These are phyloP conservation scores for Meda fulgida DNA, from an alignment of 2,797 vertebrate genomes.

Conservation along the genomic window DNA sequence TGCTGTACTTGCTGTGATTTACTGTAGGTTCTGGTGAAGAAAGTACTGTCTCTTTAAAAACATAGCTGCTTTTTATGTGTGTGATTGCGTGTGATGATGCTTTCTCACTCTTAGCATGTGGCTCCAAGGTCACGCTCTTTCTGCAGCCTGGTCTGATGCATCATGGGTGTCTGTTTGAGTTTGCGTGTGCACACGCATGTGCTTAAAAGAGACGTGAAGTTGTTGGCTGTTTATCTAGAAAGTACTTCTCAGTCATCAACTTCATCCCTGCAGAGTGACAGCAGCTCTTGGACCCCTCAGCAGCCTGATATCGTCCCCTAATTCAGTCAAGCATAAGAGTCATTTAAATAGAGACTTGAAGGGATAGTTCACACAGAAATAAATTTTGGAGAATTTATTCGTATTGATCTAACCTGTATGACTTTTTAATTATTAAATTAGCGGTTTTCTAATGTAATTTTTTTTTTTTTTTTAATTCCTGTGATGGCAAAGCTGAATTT, in stretches of 20 bases:
- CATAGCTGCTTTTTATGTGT: constrained; percentile 24
- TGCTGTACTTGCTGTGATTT: neutral
- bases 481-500: too few species aligned
- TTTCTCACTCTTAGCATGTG: constrained; percentile 40
- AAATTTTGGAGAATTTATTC: neutral
- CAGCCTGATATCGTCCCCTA: neutral
- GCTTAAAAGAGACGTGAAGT: constrained; percentile 22
- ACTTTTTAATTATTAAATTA: neutral
- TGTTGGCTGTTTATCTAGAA: neutral
- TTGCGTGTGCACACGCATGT: constrained; percentile 40
- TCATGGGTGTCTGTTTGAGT: constrained; percentile 31
- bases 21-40: constrained; percentile 17
- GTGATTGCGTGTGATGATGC: constrained; percentile 30
- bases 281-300: constrained; percentile 2
- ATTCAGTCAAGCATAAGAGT: neutral
- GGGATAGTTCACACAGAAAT: neutral
- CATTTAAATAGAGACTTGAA: neutral
- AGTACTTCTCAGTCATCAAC: constrained; percentile 1
- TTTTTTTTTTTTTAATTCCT: too few species aligned
- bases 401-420: constrained; percentile 1
- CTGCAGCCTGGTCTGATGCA: constrained; percentile 21
- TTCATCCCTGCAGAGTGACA: constrained; percentile 1
- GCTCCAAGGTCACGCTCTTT: constrained; percentile 15
- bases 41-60: constrained; percentile 52
- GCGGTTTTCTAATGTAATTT: neutral